Evolutionary conservation across 1,140 invertebrate species (phyloP).

Genomic region (Teleogryllus occipitalis): DNA sequence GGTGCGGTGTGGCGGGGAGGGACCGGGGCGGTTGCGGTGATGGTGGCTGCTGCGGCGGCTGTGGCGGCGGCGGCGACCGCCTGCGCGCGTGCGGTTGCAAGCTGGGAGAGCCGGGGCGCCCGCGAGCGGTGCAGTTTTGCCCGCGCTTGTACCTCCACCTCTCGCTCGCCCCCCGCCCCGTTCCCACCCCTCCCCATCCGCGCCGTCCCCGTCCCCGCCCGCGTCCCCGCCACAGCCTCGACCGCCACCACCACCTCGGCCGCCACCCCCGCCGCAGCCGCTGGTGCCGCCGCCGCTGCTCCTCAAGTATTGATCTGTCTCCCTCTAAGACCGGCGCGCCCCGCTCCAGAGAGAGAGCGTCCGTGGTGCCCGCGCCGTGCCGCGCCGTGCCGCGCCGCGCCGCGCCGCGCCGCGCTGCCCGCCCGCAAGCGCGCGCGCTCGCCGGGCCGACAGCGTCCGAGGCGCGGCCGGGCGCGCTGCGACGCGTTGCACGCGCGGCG

Average conservation of each 20-base stretch:
- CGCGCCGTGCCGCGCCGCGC: no score
- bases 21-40: not conserved
- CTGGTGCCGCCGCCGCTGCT: not conserved
- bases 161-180: no score
- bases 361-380: no score
- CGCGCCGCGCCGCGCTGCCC: no score
- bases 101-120: not conserved
- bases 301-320: conserved; percentile 4
- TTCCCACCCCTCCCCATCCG: not conserved
- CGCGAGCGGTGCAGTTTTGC: not conserved
- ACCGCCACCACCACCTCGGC: not conserved
- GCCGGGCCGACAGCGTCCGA: not conserved
- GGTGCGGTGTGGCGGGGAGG: not conserved
- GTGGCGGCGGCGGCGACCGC: no score
- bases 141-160: not conserved
- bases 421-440: not conserved
- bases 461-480: no score
- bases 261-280: not conserved
- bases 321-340: not conserved
- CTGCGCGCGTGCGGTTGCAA: not conserved
- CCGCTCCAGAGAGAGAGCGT: not conserved
- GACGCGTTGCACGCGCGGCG: not conserved
- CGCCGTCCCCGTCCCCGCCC: no score
- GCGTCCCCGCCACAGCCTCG: no score
- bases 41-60: not conserved